Evolutionary conservation across 2,113 vertebrate genomes (phyloP).

Genomic region (Scatophagus argus): DNA sequence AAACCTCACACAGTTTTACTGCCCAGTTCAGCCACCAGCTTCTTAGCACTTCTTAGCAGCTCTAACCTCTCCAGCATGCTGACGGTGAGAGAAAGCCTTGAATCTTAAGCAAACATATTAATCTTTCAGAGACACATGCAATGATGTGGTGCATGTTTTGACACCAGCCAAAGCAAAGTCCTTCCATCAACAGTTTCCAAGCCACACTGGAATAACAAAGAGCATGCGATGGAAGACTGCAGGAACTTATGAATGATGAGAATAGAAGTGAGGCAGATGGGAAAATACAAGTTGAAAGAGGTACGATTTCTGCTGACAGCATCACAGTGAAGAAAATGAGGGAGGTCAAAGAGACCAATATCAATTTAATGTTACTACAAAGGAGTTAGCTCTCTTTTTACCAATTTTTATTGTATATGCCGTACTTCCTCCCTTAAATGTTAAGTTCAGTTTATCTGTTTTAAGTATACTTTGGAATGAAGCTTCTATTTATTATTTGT

Average conservation of each 20-base stretch:
- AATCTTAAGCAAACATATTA: conserved; percentile 43
- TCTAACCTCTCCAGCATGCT: background rate
- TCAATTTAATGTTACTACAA: background rate
- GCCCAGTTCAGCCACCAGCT: background rate
- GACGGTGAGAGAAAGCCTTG: conserved; percentile 21
- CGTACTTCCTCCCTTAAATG: background rate
- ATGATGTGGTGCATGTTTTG: conserved; percentile 29
- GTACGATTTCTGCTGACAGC: conserved; percentile 43
- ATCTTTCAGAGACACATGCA: conserved; percentile 31
- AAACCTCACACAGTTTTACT: conserved; percentile 15
- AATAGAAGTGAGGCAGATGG: conserved; percentile 37
- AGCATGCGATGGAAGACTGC: conserved; percentile 13
- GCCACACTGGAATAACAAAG: conserved; percentile 37
- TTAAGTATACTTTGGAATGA: background rate
- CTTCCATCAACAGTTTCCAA: conserved; percentile 38
- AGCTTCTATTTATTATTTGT: background rate
- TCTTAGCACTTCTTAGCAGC: background rate
- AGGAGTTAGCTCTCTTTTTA: background rate
- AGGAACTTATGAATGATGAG: conserved; percentile 16
- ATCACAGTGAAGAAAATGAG: conserved; percentile 16
- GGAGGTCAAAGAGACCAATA: background rate
- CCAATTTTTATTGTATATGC: background rate
- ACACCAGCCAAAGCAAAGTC: conserved; percentile 46
- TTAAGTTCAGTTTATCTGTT: background rate
- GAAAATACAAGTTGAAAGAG: conserved; percentile 28